Base-by-base conservation (phyloP, 2,113 vertebrate genomes). In the Zapus hudsonius region DNA sequence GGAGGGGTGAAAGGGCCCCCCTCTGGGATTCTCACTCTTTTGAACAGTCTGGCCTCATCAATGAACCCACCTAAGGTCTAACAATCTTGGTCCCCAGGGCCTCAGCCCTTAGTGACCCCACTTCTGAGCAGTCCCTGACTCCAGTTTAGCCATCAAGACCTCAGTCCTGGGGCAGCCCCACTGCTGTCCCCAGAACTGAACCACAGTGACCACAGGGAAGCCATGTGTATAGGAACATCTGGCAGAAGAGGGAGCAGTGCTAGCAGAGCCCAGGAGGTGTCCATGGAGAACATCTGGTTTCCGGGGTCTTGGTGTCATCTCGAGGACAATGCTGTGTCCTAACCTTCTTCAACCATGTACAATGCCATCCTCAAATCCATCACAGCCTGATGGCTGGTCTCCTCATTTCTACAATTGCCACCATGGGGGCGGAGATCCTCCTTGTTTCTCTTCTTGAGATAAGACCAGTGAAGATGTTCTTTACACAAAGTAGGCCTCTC, bases 391-490 rank as follows among this genome's bases (percentile, higher is more conserved):
- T 0, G 27, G 44, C 66, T 10, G 55, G 3, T 64, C 74, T 67
- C 4, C n/a, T 0, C 0, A 7, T 42, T 29, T 33, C 61, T 2
- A 17, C 63, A 27, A 0, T 7, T 31, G n/a, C 36, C 31, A 22
- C 61, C 3, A 17, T 0, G 7, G 29, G 7, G 67, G 17, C 3
- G 31, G 20, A 20, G 2, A 4, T 1, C 23, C 25, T 9, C 33
- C 29, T n/a, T n/a, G 11, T 69, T 47, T 61, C n/a, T 25, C 40
- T 33, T 40, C n/a, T 64, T 40, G n/a, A n/a, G n/a, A n/a, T n/a
- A 79, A 38, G 40, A 33, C 76, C 59, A 57, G 40, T 7, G 40
- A n/a, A 81, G 69, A 4, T 20, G 3, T 22, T n/a, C 29, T 2
- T 5, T 25, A 27, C 2, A 15, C 22, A 38, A 20, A 29, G n/a